Percentiles rank a stretch among this genome's conserved stretches.
These are phyloP conservation scores for Cheirogaleus medius DNA, from an alignment of 2,113 vertebrate genomes.

Conservation along the genomic window DNA sequence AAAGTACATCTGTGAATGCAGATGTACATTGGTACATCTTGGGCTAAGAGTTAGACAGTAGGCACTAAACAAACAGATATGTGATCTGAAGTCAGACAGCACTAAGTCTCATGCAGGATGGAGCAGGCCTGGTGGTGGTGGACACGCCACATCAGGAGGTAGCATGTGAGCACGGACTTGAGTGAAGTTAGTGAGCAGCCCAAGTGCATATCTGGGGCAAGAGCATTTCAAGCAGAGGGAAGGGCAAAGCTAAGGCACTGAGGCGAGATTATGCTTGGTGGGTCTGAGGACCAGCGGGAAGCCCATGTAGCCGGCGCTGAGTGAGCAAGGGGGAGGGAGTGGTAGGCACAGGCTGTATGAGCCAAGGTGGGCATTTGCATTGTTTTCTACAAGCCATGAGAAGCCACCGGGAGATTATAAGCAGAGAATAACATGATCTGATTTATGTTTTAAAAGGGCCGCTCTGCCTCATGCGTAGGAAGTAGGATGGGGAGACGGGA, in stretches of 20 bases:
- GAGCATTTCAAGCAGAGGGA: not conserved
- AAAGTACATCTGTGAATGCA: not conserved
- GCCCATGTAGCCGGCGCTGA: accelerated
- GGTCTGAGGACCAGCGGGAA: not conserved
- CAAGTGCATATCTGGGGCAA: not conserved
- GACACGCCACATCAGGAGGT: not conserved
- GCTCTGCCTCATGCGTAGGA: not conserved
- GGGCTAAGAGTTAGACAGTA: not conserved
- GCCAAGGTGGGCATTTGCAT: not conserved
- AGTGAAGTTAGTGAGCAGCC: not conserved
- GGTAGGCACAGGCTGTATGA: not conserved
- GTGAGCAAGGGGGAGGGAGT: not conserved
- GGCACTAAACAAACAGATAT: not conserved
- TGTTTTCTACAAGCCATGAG: not conserved
- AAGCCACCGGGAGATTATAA: not conserved
- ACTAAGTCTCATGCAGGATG: not conserved
- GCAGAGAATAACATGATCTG: not conserved
- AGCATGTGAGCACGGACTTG: not conserved
- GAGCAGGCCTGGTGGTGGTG: not conserved
- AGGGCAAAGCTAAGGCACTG: not conserved
- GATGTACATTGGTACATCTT: no score
- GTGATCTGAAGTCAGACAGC: not conserved
- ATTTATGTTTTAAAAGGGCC: not conserved
- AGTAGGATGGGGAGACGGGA: not conserved
- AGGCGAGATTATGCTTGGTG: not conserved